Conservation (phyloP, 2,888 invertebrate species). For the Aspidiotus rigidus region DNA sequence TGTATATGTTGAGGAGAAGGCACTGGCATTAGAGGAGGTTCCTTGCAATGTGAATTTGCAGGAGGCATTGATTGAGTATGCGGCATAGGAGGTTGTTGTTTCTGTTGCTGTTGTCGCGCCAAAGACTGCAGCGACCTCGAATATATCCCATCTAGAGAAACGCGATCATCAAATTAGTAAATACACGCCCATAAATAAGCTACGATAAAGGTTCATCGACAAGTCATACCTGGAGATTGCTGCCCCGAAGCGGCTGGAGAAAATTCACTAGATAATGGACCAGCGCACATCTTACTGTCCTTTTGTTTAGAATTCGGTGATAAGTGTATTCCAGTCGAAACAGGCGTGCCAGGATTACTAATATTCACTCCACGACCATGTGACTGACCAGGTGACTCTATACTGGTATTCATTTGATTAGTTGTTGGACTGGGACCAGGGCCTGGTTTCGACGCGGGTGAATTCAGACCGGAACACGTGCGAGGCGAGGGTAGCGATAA, state of each 20-base stretch:
- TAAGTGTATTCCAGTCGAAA: slow-evolving; percentile 49
- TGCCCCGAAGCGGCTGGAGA: slow-evolving; percentile 42
- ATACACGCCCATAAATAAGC: neutral
- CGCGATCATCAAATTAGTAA: neutral
- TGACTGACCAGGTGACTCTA: slow-evolving; percentile 48
- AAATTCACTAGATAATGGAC: slow-evolving; percentile 40
- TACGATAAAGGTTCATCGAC: neutral
- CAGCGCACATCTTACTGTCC: slow-evolving; percentile 40
- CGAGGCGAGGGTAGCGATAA: slow-evolving; percentile 65
- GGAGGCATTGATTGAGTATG: slow-evolving; percentile 41
- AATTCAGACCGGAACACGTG: slow-evolving; percentile 58
- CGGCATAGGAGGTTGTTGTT: slow-evolving; percentile 44
- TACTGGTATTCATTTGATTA: slow-evolving; percentile 39
- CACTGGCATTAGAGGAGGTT: slow-evolving; percentile 87
- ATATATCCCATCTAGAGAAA: slow-evolving; percentile 53
- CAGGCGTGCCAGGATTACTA: slow-evolving; percentile 64
- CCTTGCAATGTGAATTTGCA: slow-evolving; percentile 51
- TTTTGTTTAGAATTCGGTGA: slow-evolving; percentile 50
- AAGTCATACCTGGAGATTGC: slow-evolving; percentile 44
- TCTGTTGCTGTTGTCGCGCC: slow-evolving; percentile 46
- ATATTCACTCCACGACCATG: slow-evolving; percentile 46
- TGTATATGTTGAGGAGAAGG: slow-evolving; percentile 94
- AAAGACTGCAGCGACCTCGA: slow-evolving; percentile 50
- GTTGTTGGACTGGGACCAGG: slow-evolving; percentile 51
- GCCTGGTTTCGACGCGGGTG: slow-evolving; percentile 47